Evolutionary conservation across 1,140 invertebrate species (phyloP).

Genomic region (Eumaeus atala): DNA sequence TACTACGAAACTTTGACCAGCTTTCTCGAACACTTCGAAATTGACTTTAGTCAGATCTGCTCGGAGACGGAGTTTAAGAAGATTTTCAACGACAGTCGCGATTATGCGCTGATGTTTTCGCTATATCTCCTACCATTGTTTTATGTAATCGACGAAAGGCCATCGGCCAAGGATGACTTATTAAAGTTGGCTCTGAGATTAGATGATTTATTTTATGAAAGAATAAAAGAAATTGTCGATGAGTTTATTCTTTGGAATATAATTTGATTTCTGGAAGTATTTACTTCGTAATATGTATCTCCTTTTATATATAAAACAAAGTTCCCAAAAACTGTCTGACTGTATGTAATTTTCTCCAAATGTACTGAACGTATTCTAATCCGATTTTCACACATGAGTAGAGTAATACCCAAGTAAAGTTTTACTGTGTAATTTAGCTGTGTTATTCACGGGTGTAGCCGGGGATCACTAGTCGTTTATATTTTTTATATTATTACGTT

Average conservation of each 20-base stretch:
- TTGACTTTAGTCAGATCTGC: slow-evolving; percentile 33
- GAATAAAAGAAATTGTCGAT: slow-evolving; percentile 37
- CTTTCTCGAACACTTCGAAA: slow-evolving; percentile 38
- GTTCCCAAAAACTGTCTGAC: no score
- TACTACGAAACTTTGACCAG: slow-evolving; percentile 37
- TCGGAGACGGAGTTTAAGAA: slow-evolving; percentile 37
- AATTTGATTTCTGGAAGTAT: slow-evolving; percentile 7
- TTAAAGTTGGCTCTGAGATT: slow-evolving; percentile 28
- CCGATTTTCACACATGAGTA: no score
- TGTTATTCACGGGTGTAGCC: no score
- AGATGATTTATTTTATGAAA: slow-evolving; percentile 29
- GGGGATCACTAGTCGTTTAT: no score
- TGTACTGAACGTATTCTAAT: no score
- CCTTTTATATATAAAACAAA: no score
- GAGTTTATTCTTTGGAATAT: slow-evolving; percentile 43
- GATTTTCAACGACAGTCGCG: slow-evolving; percentile 33
- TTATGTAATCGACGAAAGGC: slow-evolving; percentile 34
- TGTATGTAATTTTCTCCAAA: no score
- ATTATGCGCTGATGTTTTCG: slow-evolving; percentile 39
- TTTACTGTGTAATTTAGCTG: no score
- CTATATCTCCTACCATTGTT: slow-evolving; percentile 40
- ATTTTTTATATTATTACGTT: no score
- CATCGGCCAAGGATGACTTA: slow-evolving; percentile 32
- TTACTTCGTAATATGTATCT: no score
- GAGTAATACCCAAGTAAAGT: no score